Conservation (phyloP, 2,113 vertebrate genomes). For the Notarius lentiginosus region DNA sequence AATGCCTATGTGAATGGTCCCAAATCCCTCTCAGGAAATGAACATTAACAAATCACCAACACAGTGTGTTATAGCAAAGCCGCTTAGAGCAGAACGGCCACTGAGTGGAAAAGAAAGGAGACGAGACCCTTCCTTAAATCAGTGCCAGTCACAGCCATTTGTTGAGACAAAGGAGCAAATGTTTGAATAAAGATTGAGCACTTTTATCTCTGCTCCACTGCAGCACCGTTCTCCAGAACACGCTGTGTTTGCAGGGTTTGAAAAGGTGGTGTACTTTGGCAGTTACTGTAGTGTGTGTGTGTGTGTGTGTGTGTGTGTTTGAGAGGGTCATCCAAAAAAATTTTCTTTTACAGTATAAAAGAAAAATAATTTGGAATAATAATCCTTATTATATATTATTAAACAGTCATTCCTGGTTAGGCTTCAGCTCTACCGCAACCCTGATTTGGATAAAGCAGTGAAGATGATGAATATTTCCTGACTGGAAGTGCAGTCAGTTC, state of each 20-base stretch:
- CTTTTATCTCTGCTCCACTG: conserved; percentile 39
- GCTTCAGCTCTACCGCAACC: background rate
- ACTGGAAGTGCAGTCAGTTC: background rate
- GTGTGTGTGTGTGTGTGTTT: conserved; percentile 17
- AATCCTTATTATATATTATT: background rate
- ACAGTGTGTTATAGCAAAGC: conserved; percentile 56
- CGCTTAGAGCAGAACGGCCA: conserved; percentile 59
- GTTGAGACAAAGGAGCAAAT: conserved; percentile 57
- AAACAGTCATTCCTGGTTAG: background rate
- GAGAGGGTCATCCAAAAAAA: background rate
- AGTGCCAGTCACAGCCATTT: conserved; percentile 57
- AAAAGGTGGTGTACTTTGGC: conserved; percentile 16
- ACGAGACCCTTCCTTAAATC: conserved; percentile 58
- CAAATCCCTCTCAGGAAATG: conserved; percentile 56
- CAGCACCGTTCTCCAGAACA: background rate
- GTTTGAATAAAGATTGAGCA: conserved; percentile 53
- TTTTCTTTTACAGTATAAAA: background rate
- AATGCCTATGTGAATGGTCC: conserved; percentile 61
- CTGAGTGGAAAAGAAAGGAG: conserved; percentile 62
- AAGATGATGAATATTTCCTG: background rate
- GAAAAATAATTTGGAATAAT: background rate
- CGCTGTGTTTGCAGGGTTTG: conserved; percentile 35
- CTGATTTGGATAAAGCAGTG: background rate
- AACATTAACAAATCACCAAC: conserved; percentile 68
- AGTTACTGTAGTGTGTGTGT: conserved; percentile 6